Percentiles rank a stretch among this genome's conserved stretches.
These are phyloP conservation scores for Anolis apletophallus DNA, from an alignment of 2,797 vertebrate species.

Conservation along the genomic window DNA sequence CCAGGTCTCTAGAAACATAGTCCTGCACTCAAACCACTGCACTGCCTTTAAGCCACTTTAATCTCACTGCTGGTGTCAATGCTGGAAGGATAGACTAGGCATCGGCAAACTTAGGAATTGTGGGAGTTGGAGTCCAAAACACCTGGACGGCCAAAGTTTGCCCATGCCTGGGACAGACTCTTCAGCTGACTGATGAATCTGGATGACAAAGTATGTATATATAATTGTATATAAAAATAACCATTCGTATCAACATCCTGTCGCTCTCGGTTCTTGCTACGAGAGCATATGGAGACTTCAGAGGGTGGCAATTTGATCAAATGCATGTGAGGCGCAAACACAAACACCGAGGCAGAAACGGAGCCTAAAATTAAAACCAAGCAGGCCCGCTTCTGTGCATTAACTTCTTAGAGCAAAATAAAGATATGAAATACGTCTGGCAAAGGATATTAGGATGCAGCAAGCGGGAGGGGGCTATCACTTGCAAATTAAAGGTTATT, in stretches of 20 bases:
- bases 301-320: slow-evolving; percentile 23
- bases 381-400: neutral
- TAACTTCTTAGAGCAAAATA: neutral
- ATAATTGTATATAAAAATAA: neutral
- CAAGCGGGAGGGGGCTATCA: neutral
- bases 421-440: neutral
- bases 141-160: too few species aligned
- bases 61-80: too few species aligned
- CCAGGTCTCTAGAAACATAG: too few species aligned
- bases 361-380: slow-evolving; percentile 41
- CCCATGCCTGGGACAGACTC: too few species aligned
- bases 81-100: too few species aligned
- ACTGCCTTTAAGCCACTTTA: neutral
- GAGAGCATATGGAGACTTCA: slow-evolving; percentile 7
- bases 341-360: slow-evolving; percentile 1
- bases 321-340: slow-evolving; percentile 25
- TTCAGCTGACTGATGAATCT: neutral
- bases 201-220: neutral
- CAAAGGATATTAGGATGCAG: neutral
- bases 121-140: too few species aligned
- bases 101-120: too few species aligned
- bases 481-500: neutral
- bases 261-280: neutral
- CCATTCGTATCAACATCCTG: neutral
- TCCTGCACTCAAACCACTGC: too few species aligned